Conservation (phyloP, 2,888 invertebrate species). For the Anthoptus insignis region DNA sequence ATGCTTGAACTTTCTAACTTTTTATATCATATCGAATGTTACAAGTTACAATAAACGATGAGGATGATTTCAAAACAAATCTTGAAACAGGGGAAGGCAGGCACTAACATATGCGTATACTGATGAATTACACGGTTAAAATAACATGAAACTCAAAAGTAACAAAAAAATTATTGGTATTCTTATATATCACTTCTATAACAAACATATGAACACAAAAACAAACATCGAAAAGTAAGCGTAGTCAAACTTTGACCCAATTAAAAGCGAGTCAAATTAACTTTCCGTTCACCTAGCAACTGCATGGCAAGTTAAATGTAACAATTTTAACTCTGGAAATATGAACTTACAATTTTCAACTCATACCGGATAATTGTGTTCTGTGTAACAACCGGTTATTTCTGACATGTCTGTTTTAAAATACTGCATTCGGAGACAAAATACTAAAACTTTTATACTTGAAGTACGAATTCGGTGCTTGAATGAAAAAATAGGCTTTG, state of each 20-base stretch:
- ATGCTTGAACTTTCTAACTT: neutral
- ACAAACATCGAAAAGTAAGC: neutral
- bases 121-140: no score
- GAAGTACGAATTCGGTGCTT: no score
- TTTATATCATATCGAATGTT: neutral
- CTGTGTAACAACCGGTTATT: neutral
- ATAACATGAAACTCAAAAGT: no score
- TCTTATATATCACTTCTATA: no score
- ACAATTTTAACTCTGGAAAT: neutral
- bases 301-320: neutral
- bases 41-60: no score
- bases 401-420: neutral
- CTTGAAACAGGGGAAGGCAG: no score
- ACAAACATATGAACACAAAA: neutral
- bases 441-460: neutral
- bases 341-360: neutral
- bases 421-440: neutral
- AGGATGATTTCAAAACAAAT: no score
- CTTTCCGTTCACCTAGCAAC: neutral
- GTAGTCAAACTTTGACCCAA: constrained; percentile 4
- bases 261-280: constrained; percentile 16
- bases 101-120: no score
- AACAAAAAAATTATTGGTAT: no score
- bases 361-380: neutral
- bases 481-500: no score